phyloP scores from a whole-genome alignment of 1,140 invertebrate genomes.

The Anastatus disparis region DNA sequence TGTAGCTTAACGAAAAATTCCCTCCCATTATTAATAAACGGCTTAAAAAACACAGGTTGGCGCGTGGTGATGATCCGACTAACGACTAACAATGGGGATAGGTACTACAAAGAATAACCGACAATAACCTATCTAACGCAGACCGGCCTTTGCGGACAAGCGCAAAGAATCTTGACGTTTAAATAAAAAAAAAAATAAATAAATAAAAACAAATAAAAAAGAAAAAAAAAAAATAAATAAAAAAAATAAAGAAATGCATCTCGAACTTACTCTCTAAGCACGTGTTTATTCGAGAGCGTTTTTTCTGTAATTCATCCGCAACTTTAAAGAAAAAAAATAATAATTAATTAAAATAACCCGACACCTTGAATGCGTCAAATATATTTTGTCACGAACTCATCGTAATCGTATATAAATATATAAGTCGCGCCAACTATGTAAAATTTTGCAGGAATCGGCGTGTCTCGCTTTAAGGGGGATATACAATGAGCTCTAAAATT shows the following conservation, averaged over 20 bases:
- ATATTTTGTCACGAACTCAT: slow-evolving; percentile 56
- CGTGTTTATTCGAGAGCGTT: slow-evolving; percentile 46
- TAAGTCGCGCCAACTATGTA: slow-evolving; percentile 5
- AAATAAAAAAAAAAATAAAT: too few species aligned
- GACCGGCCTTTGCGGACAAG: slow-evolving; percentile 49
- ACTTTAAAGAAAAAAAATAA: slow-evolving; percentile 38
- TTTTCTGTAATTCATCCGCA: slow-evolving; percentile 36
- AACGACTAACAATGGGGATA: slow-evolving; percentile 63
- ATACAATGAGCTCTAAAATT: neutral
- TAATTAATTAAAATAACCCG: neutral
- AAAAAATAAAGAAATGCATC: slow-evolving; percentile 45
- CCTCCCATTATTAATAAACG: slow-evolving; percentile 52
- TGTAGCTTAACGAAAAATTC: slow-evolving; percentile 30
- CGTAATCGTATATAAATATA: slow-evolving; percentile 26
- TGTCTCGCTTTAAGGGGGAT: neutral
- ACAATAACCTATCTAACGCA: slow-evolving; percentile 56
- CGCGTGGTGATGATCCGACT: slow-evolving; percentile 63
- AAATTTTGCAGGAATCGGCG: slow-evolving; percentile 18
- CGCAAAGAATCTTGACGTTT: slow-evolving; percentile 39
- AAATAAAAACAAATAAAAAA: slow-evolving; percentile 2
- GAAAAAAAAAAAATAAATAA: slow-evolving; percentile 11
- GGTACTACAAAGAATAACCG: slow-evolving; percentile 57
- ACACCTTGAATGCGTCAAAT: slow-evolving; percentile 47
- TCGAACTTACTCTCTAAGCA: slow-evolving; percentile 40
- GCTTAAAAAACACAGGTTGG: slow-evolving; percentile 62